Base-by-base conservation (phyloP, 2,797 vertebrate genomes). In the Cuniculus paca region DNA sequence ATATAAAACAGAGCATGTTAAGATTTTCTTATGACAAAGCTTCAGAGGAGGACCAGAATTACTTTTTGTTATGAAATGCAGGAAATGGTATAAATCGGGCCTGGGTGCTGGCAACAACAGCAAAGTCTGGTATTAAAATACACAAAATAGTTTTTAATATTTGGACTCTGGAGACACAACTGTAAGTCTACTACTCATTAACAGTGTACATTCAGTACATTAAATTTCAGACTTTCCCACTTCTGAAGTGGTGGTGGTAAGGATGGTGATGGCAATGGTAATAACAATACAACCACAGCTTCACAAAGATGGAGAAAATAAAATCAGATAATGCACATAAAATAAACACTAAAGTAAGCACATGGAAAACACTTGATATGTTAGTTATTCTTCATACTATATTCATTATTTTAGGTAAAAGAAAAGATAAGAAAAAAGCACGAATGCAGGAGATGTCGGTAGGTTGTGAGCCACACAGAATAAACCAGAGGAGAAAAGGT, bases 351-450 rank as follows among this genome's bases (percentile, higher is more conserved):
- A 52, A 61, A 75, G n/a, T 17, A 78, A 39, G 2, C 12, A 39
- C 31, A 31, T 9, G 8, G 45, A 65, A 86, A 39, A 42, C 9
- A 39, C 22, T 61, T 4, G 10, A 1, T 7, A 22, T 11, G 13
- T 54, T 72, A 82, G 2, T 39, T 19, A 28, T n/a, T 86, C 58
- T 45, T 75, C 34, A 31, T 22, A 20, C 6, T 60, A 45, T 20
- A 83, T 90, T 72, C 50, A 60, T n/a, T 60, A 86, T 80, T 85
- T 81, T 31, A 78, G 63, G 28, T 78, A 39, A 91, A 83, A 19
- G 19, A 11, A 80, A 83, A 91, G 17, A n/a, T 20, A 13, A 39
- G 24, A 72, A 39, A 31, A 63, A 45, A 84, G 22, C 12, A 58
- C n/a, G 22, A 36, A n/a, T 34, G 56, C 0, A 68, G 19, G 34